A percentile compares a stretch with the other conserved stretches of the same genome.
phyloP scores from a whole-genome alignment of 2,113 vertebrate genomes.

The Steatornis caripensis region DNA sequence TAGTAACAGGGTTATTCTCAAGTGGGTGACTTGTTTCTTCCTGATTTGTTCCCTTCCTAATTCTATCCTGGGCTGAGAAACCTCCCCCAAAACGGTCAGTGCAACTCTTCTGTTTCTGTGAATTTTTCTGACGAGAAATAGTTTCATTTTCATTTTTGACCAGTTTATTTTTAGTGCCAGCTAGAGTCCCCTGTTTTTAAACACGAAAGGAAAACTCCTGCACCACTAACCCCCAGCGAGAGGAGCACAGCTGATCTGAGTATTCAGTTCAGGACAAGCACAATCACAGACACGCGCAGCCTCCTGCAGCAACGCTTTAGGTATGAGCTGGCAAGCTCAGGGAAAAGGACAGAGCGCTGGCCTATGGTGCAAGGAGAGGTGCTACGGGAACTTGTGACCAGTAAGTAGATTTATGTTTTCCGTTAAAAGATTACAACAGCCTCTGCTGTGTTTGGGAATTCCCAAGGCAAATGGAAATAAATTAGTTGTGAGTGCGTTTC shows the following conservation, averaged over 20 bases:
- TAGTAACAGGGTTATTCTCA: not conserved
- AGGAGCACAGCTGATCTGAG: not conserved
- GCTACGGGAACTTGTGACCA: accelerated
- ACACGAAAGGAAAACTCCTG: not conserved
- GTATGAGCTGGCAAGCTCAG: accelerated
- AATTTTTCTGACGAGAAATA: not conserved
- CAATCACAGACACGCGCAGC: not conserved
- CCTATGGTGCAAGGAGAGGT: accelerated
- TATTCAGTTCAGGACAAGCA: not conserved
- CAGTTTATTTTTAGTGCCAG: not conserved
- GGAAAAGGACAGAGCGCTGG: accelerated
- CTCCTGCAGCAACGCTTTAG: accelerated
- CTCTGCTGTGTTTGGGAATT: not conserved
- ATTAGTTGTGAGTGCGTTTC: not conserved
- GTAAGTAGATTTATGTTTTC: not conserved
- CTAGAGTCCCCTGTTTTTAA: not conserved
- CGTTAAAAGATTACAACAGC: accelerated
- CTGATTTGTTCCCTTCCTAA: not conserved
- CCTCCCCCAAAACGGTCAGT: not conserved
- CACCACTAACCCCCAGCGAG: not conserved
- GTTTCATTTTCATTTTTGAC: not conserved
- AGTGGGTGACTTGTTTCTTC: not conserved
- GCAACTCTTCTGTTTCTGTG: not conserved
- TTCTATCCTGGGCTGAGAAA: not conserved
- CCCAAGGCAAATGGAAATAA: not conserved